Evolutionary conservation across 2,888 invertebrate species (phyloP).

Genomic region (Pristionchus fissidentatus): DNA sequence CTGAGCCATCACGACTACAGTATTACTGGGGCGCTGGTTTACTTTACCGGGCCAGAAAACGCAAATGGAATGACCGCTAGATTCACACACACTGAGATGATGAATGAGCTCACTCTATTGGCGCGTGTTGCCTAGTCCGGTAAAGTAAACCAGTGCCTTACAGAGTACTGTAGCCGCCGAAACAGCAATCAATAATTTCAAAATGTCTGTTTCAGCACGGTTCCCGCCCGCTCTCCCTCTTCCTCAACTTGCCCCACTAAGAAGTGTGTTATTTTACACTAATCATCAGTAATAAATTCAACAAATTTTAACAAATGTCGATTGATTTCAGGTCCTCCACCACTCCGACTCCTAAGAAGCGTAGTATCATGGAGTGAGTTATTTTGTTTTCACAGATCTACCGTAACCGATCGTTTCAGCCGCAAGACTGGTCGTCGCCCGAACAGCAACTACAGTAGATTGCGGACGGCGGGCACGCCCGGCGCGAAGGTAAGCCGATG

Average conservation of each 20-base stretch:
- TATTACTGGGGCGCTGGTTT: not conserved
- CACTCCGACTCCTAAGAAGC: not conserved
- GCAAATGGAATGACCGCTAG: no score
- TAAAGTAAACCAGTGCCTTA: no score
- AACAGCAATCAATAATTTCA: not conserved
- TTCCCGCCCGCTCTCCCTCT: not conserved
- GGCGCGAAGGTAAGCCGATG: not conserved
- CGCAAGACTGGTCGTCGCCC: not conserved
- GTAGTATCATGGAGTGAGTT: not conserved
- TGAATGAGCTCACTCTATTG: not conserved
- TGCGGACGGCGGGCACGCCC: constrained; percentile 36
- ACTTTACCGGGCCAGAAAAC: not conserved
- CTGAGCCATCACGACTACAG: not conserved
- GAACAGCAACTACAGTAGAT: constrained; percentile 34
- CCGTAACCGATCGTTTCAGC: not conserved
- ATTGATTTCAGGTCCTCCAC: not conserved
- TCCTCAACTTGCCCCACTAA: constrained; percentile 16
- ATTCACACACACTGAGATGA: not conserved
- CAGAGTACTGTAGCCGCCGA: not conserved
- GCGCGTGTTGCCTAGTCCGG: not conserved
- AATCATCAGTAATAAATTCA: not conserved
- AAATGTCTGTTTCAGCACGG: not conserved
- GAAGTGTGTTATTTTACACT: not conserved
- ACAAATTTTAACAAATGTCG: not conserved
- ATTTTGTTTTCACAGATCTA: not conserved